Evolutionary conservation across 2,888 invertebrate genomes (phyloP).

Genomic region (Parnassius mnemosyne): DNA sequence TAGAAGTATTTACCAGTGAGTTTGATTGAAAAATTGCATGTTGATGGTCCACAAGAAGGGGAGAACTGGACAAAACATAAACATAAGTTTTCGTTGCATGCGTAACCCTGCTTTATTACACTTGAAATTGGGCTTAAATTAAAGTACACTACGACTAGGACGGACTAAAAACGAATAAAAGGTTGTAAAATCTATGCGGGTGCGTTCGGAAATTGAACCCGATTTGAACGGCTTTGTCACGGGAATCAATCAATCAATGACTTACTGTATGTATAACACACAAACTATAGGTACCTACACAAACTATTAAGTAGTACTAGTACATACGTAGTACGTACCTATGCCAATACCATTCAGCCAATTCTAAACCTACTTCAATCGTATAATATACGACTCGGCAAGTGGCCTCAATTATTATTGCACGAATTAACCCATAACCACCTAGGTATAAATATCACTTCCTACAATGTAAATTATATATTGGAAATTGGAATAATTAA

Average conservation of each 20-base stretch:
- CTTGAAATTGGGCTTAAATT: constrained; percentile 40
- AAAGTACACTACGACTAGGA: constrained; percentile 29
- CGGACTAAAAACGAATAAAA: constrained; percentile 32
- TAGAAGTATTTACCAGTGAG: constrained; percentile 32
- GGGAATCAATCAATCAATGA: constrained; percentile 31
- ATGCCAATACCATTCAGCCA: constrained; percentile 20
- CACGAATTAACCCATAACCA: constrained; percentile 15
- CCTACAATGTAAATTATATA: no score
- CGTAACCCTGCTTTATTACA: constrained; percentile 36
- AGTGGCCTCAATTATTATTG: constrained; percentile 20
- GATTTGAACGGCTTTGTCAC: constrained; percentile 35
- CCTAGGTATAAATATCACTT: background rate
- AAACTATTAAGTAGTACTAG: no score
- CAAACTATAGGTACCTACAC: no score
- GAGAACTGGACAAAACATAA: constrained; percentile 36
- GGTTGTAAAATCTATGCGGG: constrained; percentile 51
- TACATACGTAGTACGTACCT: no score
- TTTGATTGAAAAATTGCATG: constrained; percentile 77
- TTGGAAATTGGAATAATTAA: no score
- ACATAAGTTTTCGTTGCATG: constrained; percentile 23
- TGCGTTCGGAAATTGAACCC: constrained; percentile 55
- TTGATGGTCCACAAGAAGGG: constrained; percentile 55
- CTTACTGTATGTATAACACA: no score
- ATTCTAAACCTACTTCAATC: constrained; percentile 8
- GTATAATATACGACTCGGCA: constrained; percentile 14